Conservation (phyloP, 2,888 invertebrate genomes). For the Eupithecia tripunctaria region DNA sequence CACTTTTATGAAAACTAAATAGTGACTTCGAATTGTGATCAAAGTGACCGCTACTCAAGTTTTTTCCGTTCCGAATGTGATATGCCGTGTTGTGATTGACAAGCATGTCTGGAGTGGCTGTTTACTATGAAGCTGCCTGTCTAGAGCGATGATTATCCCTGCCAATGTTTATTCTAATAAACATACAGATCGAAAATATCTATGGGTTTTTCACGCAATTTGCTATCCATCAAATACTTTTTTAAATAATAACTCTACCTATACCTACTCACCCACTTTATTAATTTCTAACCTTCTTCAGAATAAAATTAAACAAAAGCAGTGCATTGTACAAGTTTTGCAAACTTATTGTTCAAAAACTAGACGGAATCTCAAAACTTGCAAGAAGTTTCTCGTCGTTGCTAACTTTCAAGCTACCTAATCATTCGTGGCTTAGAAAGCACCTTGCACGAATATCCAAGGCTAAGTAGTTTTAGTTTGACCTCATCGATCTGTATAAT, state of each 20-base stretch:
- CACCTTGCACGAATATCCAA: slow-evolving; percentile 47
- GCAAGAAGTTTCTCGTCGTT: background rate
- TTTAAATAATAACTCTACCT: background rate
- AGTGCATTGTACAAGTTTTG: slow-evolving; percentile 11
- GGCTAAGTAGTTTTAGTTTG: slow-evolving; percentile 59
- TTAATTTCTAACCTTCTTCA: background rate
- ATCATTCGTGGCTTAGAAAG: slow-evolving; percentile 26
- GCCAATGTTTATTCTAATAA: slow-evolving; percentile 9
- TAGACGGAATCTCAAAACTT: background rate
- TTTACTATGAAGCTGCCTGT: slow-evolving; percentile 14
- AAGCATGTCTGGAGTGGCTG: slow-evolving; percentile 26
- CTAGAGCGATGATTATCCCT: slow-evolving; percentile 1
- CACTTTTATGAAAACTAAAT: slow-evolving; percentile 26
- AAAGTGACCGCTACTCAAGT: slow-evolving; percentile 28
- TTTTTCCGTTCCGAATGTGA: slow-evolving; percentile 19
- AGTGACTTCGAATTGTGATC: slow-evolving; percentile 34
- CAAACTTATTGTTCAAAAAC: slow-evolving; percentile 6
- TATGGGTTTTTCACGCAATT: background rate
- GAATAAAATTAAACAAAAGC: background rate
- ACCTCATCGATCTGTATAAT: slow-evolving; percentile 68
- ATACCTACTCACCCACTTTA: background rate
- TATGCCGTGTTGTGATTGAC: slow-evolving; percentile 28
- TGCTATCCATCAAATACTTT: background rate
- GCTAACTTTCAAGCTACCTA: slow-evolving; percentile 12
- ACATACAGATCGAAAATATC: background rate